Evolutionary conservation across 2,113 vertebrate genomes (phyloP).

Genomic region (Numenius arquata): DNA sequence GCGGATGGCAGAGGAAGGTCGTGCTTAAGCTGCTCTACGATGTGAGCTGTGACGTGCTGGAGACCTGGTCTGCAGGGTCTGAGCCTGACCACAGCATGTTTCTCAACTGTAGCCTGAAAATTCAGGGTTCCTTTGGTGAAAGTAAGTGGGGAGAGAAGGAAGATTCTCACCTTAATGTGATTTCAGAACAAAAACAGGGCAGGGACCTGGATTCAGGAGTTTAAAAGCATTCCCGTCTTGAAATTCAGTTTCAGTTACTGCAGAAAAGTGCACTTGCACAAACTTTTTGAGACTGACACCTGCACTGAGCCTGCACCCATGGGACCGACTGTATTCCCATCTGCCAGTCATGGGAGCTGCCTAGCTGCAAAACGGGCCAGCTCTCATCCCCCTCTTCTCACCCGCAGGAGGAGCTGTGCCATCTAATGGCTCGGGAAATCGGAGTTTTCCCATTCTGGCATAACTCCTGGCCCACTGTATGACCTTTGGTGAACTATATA

Average conservation of each 20-base stretch:
- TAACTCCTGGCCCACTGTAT: not conserved
- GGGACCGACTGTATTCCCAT: rapidly evolving
- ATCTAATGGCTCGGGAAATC: not conserved
- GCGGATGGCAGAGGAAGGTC: not conserved
- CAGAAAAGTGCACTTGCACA: not conserved
- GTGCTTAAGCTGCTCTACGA: not conserved
- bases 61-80: not conserved
- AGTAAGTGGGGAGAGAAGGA: not conserved
- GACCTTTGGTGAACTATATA: not conserved
- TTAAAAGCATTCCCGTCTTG: not conserved
- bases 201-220: not conserved
- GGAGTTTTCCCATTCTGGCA: not conserved
- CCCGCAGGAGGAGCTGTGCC: not conserved
- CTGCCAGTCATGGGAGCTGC: not conserved
- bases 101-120: not conserved
- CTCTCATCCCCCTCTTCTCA: not conserved
- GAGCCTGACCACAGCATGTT: not conserved
- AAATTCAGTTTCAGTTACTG: not conserved
- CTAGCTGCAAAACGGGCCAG: not conserved
- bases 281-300: not conserved
- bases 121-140: not conserved
- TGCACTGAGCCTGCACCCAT: not conserved
- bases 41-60: not conserved
- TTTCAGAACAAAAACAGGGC: not conserved
- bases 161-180: not conserved